These are phyloP conservation scores for Trichopoda pennipes DNA, from an alignment of 2,888 invertebrate species.

Conservation along the genomic window DNA sequence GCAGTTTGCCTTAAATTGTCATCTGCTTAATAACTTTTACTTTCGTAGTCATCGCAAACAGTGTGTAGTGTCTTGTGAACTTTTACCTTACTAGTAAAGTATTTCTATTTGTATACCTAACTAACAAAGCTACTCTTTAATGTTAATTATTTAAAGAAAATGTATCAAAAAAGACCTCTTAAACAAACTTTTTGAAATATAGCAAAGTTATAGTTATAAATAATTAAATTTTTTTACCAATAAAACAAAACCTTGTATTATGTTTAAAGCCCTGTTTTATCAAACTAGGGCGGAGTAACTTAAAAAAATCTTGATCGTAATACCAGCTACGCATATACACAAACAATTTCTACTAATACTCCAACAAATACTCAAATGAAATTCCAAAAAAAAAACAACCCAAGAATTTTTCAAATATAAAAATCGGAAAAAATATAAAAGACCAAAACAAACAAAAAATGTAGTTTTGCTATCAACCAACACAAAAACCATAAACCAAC, in stretches of 20 bases:
- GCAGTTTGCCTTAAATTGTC: no score
- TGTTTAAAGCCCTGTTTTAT: not conserved
- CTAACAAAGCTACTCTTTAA: no score
- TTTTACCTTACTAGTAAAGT: no score
- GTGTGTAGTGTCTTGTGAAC: no score
- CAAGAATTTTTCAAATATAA: slow-evolving; percentile 1
- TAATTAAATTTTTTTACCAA: not conserved
- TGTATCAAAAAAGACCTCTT: no score
- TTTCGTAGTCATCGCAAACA: no score
- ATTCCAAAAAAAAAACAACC: slow-evolving; percentile 23
- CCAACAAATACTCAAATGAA: slow-evolving; percentile 18
- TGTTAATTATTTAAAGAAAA: no score
- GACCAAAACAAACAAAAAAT: not conserved
- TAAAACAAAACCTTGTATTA: not conserved
- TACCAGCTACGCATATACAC: not conserved
- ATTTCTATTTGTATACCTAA: no score
- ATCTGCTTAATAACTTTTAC: no score
- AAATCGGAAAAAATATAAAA: not conserved
- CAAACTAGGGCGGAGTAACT: slow-evolving; percentile 10
- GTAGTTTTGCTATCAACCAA: slow-evolving; percentile 46
- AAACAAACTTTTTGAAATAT: no score
- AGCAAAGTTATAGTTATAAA: no score
- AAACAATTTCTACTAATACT: slow-evolving; percentile 1
- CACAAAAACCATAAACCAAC: slow-evolving; percentile 61
- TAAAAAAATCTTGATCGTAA: slow-evolving; percentile 7